Evolutionary conservation across 2,888 invertebrate species (phyloP).

Genomic region (Rotaria magnacalcarata): DNA sequence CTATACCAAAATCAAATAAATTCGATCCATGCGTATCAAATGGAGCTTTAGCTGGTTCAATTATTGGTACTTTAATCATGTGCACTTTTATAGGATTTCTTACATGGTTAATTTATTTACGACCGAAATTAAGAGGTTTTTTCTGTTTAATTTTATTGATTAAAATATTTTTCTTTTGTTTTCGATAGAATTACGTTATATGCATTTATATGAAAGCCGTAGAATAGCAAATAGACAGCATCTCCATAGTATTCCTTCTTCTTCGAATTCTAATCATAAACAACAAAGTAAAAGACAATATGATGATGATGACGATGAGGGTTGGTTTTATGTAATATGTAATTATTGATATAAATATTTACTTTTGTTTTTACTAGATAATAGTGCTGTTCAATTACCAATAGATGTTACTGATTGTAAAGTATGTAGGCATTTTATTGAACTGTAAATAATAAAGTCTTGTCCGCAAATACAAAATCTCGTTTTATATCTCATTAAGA

Average conservation of each 20-base stretch:
- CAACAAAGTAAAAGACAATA: not conserved
- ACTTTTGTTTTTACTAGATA: not conserved
- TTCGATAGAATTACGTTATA: not conserved
- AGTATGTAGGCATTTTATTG: not conserved
- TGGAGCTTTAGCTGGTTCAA: conserved; percentile 4
- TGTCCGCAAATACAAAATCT: too few relatives aligned
- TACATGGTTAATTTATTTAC: conserved; percentile 26
- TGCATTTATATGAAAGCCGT: not conserved
- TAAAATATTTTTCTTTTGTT: too few relatives aligned
- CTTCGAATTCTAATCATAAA: not conserved
- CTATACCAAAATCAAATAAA: not conserved
- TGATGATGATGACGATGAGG: not conserved
- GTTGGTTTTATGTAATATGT: not conserved
- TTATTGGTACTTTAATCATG: not conserved
- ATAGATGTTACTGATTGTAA: not conserved
- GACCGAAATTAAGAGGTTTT: conserved; percentile 21
- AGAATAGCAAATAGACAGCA: not conserved
- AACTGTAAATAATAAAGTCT: too few relatives aligned
- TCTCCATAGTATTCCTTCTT: not conserved
- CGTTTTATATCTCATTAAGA: too few relatives aligned
- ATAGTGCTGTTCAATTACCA: not conserved
- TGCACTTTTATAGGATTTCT: not conserved
- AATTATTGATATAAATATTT: not conserved
- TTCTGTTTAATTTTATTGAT: not conserved
- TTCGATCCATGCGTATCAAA: not conserved